These are phyloP conservation scores for Crocallis elinguaria DNA, from an alignment of 2,888 invertebrate species.

Conservation along the genomic window DNA sequence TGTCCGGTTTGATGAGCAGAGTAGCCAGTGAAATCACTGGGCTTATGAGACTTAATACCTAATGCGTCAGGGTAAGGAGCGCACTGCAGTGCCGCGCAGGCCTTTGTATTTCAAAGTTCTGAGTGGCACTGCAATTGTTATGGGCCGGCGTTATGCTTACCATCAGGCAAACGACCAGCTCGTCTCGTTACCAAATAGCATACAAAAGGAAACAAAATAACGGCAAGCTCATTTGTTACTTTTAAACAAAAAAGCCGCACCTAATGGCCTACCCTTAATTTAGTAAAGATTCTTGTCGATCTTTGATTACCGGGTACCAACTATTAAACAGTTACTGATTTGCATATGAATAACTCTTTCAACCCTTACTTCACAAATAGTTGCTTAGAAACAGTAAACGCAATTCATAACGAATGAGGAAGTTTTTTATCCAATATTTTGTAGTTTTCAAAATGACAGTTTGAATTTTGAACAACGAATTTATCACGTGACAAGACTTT, in stretches of 20 bases:
- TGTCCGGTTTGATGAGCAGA: too few species aligned
- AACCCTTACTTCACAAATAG: conserved; percentile 15
- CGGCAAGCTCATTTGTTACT: neutral
- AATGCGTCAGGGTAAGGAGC: too few species aligned
- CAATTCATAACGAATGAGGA: conserved; percentile 10
- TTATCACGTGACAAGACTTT: neutral
- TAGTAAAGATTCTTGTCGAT: conserved; percentile 18
- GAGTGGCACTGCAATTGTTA: too few species aligned
- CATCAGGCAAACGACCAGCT: too few species aligned
- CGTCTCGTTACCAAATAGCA: too few species aligned
- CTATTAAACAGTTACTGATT: conserved; percentile 10
- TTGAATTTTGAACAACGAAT: conserved; percentile 1
- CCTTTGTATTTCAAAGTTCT: too few species aligned
- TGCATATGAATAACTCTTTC: conserved; percentile 22
- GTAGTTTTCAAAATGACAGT: neutral
- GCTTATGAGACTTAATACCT: too few species aligned
- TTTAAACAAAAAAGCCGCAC: neutral
- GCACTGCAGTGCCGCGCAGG: too few species aligned
- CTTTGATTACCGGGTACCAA: conserved; percentile 15
- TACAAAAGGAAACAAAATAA: neutral
- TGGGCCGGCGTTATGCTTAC: too few species aligned
- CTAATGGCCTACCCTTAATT: conserved; percentile 2
- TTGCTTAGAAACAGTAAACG: conserved; percentile 12
- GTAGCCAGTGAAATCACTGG: too few species aligned
- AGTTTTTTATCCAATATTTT: conserved; percentile 1